Percentiles rank a stretch among this genome's conserved stretches.
These are phyloP conservation scores for Schrankia costaestrigalis DNA, from an alignment of 2,888 invertebrate genomes.

Conservation along the genomic window DNA sequence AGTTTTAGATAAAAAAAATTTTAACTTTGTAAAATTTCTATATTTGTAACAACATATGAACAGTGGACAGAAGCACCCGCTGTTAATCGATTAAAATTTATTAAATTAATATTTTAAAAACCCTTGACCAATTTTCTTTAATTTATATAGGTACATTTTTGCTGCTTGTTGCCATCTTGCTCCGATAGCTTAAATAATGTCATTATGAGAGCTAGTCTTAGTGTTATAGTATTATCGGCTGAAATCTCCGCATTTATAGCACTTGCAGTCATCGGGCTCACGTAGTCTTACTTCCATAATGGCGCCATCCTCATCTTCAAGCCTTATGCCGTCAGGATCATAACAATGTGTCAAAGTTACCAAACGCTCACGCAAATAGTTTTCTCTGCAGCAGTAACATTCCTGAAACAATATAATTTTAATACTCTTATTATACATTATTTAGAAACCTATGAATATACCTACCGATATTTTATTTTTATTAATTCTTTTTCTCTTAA, in stretches of 20 bases:
- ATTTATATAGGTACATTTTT: too few species aligned
- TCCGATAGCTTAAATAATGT: too few species aligned
- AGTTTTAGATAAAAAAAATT: too few species aligned
- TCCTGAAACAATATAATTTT: conserved; percentile 80
- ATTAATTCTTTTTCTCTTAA: too few species aligned
- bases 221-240: too few species aligned
- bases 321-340: conserved; percentile 90
- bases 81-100: too few species aligned
- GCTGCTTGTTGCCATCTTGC: too few species aligned
- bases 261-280: conserved; percentile 94
- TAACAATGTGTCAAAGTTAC: conserved; percentile 92
- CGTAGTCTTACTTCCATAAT: conserved; percentile 90
- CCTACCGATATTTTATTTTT: not conserved
- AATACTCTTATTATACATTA: not conserved
- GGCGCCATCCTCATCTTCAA: conserved; percentile 85
- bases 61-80: too few species aligned
- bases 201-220: too few species aligned
- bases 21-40: conserved; percentile 17
- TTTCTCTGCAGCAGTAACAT: conserved; percentile 95
- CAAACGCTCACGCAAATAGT: conserved; percentile 89
- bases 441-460: not conserved
- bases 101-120: too few species aligned
- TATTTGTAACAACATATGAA: conserved; percentile 19
- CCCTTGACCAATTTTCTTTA: conserved; percentile 6
- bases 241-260: conserved; percentile 93